Conservation (phyloP, 2,888 invertebrate species). For the Escarpia spicata region DNA sequence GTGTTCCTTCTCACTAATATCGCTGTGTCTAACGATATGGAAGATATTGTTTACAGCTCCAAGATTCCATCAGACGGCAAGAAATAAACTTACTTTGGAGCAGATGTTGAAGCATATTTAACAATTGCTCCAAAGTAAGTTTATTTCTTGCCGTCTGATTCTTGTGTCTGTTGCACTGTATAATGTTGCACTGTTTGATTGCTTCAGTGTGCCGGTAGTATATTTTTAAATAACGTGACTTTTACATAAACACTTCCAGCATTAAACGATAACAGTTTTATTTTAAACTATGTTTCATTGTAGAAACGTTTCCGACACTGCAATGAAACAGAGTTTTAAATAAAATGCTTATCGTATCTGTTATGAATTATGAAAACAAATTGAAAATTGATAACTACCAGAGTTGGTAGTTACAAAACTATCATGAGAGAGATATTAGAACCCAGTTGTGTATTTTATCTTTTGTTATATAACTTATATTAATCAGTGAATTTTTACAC, state of each 20-base stretch:
- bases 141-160: too few species aligned
- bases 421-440: background rate
- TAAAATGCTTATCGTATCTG: background rate
- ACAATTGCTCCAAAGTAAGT: too few species aligned
- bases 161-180: background rate
- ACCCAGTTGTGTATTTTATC: background rate
- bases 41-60: too few species aligned
- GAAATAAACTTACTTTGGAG: too few species aligned
- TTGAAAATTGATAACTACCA: background rate
- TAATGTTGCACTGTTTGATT: background rate
- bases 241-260: background rate
- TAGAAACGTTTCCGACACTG: background rate
- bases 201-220: background rate
- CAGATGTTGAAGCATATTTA: too few species aligned
- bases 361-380: background rate
- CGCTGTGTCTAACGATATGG: too few species aligned
- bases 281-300: too few species aligned
- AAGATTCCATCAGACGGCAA: too few species aligned
- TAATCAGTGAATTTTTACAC: background rate
- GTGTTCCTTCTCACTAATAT: background rate
- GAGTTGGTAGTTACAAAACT: background rate
- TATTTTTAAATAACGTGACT: background rate
- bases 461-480: background rate
- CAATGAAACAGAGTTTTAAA: background rate
- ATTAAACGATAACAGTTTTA: too few species aligned